Conservation (phyloP, 1,140 invertebrate genomes). For the Ceratitis capitata region DNA sequence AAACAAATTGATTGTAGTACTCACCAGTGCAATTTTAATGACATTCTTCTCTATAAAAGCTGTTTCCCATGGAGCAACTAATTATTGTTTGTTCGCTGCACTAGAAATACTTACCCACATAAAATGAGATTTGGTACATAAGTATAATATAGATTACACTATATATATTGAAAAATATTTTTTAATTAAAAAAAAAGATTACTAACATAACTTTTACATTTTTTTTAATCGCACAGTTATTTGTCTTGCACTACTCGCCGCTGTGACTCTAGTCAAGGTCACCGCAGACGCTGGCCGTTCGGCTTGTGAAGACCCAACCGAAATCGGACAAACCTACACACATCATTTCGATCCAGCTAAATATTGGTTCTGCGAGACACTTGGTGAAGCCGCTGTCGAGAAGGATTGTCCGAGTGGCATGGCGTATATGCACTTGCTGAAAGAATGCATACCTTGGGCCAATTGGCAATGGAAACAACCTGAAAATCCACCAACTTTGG, state of each 20-base stretch:
- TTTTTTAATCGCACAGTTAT: slow-evolving; percentile 35
- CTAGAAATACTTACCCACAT: background rate
- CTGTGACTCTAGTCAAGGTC: slow-evolving; percentile 50
- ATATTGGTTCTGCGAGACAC: slow-evolving; percentile 58
- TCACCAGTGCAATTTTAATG: too few relatives aligned
- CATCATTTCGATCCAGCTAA: slow-evolving; percentile 61
- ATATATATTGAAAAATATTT: background rate
- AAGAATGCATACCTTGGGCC: slow-evolving; percentile 61
- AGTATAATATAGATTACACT: background rate
- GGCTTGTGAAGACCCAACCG: slow-evolving; percentile 55
- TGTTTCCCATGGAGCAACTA: too few relatives aligned
- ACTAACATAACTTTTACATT: background rate
- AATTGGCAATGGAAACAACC: slow-evolving; percentile 61
- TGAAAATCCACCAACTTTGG: slow-evolving; percentile 57
- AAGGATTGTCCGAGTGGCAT: slow-evolving; percentile 55
- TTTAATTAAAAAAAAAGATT: background rate
- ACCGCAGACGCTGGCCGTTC: slow-evolving; percentile 55
- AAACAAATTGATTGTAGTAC: too few relatives aligned
- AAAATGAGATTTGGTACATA: slow-evolving; percentile 40
- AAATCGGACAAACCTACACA: slow-evolving; percentile 54
- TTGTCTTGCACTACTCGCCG: slow-evolving; percentile 47
- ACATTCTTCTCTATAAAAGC: too few relatives aligned
- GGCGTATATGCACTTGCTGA: slow-evolving; percentile 60
- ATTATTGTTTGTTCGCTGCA: background rate
- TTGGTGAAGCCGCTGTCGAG: slow-evolving; percentile 51